A percentile compares a stretch with the other conserved stretches of the same genome.
Conservation (phyloP, 2,113 vertebrate genomes). For the Helogale parvula region DNA sequence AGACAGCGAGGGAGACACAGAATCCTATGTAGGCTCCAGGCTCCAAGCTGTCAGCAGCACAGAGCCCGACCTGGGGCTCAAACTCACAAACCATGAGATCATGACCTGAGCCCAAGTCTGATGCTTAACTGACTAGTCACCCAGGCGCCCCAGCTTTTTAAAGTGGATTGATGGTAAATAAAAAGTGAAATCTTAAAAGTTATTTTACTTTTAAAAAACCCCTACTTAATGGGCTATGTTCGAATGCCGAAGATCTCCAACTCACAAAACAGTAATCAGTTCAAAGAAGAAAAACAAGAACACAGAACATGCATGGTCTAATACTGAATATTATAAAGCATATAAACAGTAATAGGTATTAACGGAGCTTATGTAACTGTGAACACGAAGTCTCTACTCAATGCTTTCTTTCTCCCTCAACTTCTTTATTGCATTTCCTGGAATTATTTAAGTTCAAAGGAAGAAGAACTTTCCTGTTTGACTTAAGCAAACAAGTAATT, state of each 20-base stretch:
- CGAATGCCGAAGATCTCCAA: neutral
- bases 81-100: too few relatives aligned
- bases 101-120: too few relatives aligned
- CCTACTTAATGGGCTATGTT: neutral
- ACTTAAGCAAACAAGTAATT: conserved; percentile 77
- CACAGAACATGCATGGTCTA: neutral
- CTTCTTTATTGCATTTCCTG: conserved; percentile 66
- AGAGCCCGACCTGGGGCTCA: too few relatives aligned
- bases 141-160: too few relatives aligned
- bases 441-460: conserved; percentile 75
- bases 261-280: neutral
- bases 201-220: neutral
- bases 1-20: too few relatives aligned
- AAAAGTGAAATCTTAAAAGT: conserved; percentile 15
- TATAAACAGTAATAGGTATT: neutral
- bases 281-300: neutral
- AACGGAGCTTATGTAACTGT: neutral
- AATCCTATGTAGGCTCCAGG: too few relatives aligned
- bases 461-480: conserved; percentile 74
- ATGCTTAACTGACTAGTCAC: too few relatives aligned
- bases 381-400: neutral
- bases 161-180: neutral
- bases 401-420: conserved; percentile 18
- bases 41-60: too few relatives aligned
- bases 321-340: neutral